A percentile compares a stretch with the other conserved stretches of the same genome.
phyloP scores from a whole-genome alignment of 2,888 invertebrate genomes.

The Troides helena region DNA sequence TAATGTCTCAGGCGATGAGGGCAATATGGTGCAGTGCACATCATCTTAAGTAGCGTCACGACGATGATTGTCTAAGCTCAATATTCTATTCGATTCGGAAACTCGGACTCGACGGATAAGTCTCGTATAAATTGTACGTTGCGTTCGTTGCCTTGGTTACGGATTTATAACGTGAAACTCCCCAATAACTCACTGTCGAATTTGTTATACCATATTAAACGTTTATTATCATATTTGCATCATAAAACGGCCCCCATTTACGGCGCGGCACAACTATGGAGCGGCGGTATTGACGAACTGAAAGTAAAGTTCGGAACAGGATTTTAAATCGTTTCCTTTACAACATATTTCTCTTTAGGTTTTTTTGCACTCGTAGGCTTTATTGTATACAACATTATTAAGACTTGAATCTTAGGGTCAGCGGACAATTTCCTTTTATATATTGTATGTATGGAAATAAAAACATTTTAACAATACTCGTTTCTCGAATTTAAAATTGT shows the following conservation, averaged over 20 bases:
- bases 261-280: constrained; percentile 10
- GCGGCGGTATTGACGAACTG: constrained; percentile 13
- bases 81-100: background rate
- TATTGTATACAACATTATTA: constrained; percentile 20
- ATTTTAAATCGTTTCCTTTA: constrained; percentile 25
- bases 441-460: background rate
- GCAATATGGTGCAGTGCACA: too few species aligned
- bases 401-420: constrained; percentile 8
- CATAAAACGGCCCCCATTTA: constrained; percentile 23
- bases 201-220: constrained; percentile 19
- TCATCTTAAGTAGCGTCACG: too few species aligned
- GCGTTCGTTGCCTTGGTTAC: constrained; percentile 1
- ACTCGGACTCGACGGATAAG: background rate
- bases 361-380: background rate
- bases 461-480: background rate
- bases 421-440: background rate
- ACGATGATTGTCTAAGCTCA: background rate
- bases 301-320: constrained; percentile 11
- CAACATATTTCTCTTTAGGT: background rate
- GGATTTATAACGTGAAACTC: constrained; percentile 9
- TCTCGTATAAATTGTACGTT: background rate
- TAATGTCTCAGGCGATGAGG: too few species aligned
- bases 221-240: constrained; percentile 28
- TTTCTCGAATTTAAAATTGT: background rate
- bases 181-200: constrained; percentile 23